These are phyloP conservation scores for Ibidorhyncha struthersii DNA, from an alignment of 2,113 vertebrate genomes.

Conservation along the genomic window DNA sequence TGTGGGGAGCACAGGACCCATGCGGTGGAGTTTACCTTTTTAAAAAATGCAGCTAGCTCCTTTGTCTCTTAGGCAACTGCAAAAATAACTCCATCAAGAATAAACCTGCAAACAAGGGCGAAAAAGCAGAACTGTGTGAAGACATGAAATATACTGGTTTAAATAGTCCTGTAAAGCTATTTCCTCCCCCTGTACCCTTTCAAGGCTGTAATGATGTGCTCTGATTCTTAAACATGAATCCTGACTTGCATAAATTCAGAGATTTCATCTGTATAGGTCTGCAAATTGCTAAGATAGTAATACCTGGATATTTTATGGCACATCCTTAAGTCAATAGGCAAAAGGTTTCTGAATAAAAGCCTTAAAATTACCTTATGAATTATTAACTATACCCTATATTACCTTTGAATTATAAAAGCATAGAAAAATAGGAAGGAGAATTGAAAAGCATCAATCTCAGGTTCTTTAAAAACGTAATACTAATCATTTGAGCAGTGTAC, in stretches of 20 bases:
- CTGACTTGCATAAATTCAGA: conserved; percentile 66
- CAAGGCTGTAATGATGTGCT: conserved; percentile 33
- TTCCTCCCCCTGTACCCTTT: conserved; percentile 40
- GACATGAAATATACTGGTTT: conserved; percentile 48
- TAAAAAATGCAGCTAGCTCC: background rate
- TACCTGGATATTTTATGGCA: conserved; percentile 74
- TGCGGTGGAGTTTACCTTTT: conserved; percentile 14
- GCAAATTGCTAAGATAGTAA: conserved; percentile 60
- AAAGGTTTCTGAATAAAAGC: conserved; percentile 77
- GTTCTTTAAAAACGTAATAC: conserved; percentile 74
- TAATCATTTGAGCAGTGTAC: conserved; percentile 74
- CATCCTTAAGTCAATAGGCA: conserved; percentile 77
- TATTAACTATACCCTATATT: conserved; percentile 77
- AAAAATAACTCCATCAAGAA: conserved; percentile 60
- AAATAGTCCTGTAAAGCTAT: conserved; percentile 57
- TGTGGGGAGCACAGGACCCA: background rate
- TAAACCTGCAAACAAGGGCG: conserved; percentile 64
- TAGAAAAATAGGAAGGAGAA: conserved; percentile 71
- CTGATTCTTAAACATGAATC: conserved; percentile 37
- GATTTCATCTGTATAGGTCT: conserved; percentile 26
- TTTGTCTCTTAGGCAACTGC: conserved; percentile 63
- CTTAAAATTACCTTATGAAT: conserved; percentile 80
- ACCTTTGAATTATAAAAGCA: conserved; percentile 76
- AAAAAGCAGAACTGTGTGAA: conserved; percentile 58
- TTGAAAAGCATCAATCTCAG: conserved; percentile 77